These are phyloP conservation scores for Tretioscincus oriximinensis DNA, from an alignment of 2,113 vertebrate species.

Conservation along the genomic window DNA sequence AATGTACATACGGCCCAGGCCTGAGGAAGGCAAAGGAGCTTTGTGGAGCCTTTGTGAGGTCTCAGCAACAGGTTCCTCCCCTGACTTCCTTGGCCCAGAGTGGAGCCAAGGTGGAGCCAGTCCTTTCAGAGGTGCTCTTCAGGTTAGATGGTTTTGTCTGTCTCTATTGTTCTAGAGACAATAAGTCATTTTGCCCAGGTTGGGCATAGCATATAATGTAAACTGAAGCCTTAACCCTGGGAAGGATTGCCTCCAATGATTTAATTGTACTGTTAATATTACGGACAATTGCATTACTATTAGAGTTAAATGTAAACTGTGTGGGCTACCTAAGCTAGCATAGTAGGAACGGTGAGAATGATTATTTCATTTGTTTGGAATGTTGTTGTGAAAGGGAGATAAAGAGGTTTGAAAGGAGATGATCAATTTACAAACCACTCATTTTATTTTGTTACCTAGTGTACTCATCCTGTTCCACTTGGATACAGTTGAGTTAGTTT, in stretches of 20 bases:
- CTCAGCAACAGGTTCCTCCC: background rate
- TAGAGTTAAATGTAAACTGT: background rate
- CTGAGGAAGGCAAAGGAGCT: background rate
- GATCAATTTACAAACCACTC: background rate
- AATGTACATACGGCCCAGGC: background rate
- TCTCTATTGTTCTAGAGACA: background rate
- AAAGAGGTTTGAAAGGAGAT: background rate
- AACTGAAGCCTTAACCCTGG: background rate
- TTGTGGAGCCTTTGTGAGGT: background rate
- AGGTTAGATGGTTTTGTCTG: background rate
- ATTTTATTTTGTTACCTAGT: background rate
- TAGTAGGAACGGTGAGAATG: no score
- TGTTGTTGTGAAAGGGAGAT: background rate
- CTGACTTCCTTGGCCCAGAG: background rate
- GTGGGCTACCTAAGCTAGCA: no score
- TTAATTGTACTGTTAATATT: background rate
- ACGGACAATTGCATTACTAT: background rate
- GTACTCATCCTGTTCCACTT: background rate
- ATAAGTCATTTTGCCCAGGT: background rate
- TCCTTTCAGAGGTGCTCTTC: background rate
- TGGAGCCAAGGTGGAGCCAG: background rate
- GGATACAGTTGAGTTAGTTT: no score
- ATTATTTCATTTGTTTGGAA: background rate
- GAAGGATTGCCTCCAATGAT: background rate
- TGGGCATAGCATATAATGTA: background rate